phyloP scores from a whole-genome alignment of 2,888 invertebrate species.

The Andrena praecox region DNA sequence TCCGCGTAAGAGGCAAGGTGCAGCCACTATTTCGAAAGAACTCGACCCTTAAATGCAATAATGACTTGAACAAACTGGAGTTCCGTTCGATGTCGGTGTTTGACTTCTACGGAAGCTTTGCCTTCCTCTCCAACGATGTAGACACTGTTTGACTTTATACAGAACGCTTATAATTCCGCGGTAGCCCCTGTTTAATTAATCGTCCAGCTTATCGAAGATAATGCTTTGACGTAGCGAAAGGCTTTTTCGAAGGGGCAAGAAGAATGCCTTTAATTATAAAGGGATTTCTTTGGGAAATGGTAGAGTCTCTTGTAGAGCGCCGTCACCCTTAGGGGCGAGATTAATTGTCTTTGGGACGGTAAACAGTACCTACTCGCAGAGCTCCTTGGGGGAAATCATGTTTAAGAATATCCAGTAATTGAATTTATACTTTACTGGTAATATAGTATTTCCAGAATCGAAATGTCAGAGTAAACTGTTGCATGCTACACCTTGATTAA shows the following conservation, averaged over 20 bases:
- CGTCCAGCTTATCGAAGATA: conserved; percentile 43
- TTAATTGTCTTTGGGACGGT: conserved; percentile 28
- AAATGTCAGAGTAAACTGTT: too few relatives aligned
- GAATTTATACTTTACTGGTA: background rate
- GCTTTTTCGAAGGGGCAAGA: conserved; percentile 23
- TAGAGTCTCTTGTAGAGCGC: background rate
- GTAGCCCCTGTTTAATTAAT: conserved; percentile 54
- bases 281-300: conserved; percentile 30
- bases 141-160: conserved; percentile 36
- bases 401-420: background rate
- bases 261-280: conserved; percentile 42
- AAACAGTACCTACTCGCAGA: background rate
- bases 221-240: conserved; percentile 23
- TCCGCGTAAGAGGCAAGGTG: background rate
- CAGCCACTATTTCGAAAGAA: background rate
- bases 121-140: conserved; percentile 31
- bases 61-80: conserved; percentile 9
- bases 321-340: background rate
- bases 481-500: background rate
- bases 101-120: conserved; percentile 17
- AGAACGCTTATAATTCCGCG: conserved; percentile 29
- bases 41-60: background rate
- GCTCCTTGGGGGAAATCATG: too few relatives aligned
- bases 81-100: conserved; percentile 6
- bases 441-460: background rate